Base-by-base conservation (phyloP, 1,140 invertebrate species). In the Octopus sinensis region DNA sequence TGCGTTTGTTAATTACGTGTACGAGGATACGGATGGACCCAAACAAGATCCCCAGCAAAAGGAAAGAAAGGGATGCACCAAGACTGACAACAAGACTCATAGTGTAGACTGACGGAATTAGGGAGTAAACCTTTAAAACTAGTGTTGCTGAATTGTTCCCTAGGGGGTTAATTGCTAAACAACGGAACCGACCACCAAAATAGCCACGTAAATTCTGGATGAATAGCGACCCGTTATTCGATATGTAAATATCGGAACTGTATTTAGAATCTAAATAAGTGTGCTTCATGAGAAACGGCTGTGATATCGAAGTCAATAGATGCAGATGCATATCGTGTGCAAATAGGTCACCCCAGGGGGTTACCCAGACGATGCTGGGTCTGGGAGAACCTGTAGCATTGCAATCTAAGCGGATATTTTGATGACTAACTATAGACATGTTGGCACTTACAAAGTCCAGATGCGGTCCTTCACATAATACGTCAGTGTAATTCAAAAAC, bases 171-270 rank as follows among this genome's bases (percentile, higher is more conserved):
- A 87, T 54, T n/a, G 84, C 84, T 9, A 87, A 52, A 81, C 89
- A 90, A 1, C 82, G 82, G 79, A 83, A 88, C 54, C 86, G 82
- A 0, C 88, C 89, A 54, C 84, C 71, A 79, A 89, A 88, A 83
- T 79, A 82, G 0, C 87, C 85, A 12, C 86, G 80, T 56, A 89
- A 84, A 5, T 80, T 82, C 4, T 86, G 80, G 75, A 88, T 85
- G 76, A 82, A 78, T 7, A 88, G 81, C 4, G 81, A 76, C 43
- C 83, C 83, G 43, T 87, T 81, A 1, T 23, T 76, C 7, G 75
- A 56, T 62, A 85, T 56, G 52, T 73, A 79, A 13, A 85, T 82
- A 10, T 71, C 77, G 53, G 83, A 83, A 5, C 51, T 76, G 73
- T 13, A 84, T 82, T 51, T 71, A 76, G 53, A 80, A 82, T 9